Evolutionary conservation across 64 coral and sea anemone genomes (phyloP), one percentile per base, ranked within the genome.

Genomic region (Montipora foliosa): DNA sequence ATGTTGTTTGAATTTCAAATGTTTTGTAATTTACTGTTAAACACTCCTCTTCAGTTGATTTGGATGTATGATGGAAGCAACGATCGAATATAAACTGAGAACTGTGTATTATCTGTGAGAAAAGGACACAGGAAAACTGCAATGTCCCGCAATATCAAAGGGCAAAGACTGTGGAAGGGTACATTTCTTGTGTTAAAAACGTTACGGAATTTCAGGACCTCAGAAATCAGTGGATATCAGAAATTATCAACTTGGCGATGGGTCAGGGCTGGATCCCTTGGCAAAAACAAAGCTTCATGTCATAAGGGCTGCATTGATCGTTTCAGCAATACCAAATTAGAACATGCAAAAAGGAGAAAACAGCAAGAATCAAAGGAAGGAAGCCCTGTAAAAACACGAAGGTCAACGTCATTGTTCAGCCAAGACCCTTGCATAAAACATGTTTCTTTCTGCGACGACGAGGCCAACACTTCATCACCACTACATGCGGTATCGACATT

Each of bases 71-170:
- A 37, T 37, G 37, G 37, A 37, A 37, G 37, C 37, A 37, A 37
- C 37, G 24, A 24, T 24, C 24, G 37, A 37, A 37, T 37, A 48
- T 94, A 47, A 68, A 89, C 10, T 89, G 92, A 79, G 16, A 55
- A 67, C 85, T 82, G 7, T 94, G 86, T 52, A 48, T 37, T 94
- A 94, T 94, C 11, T 94, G 85, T 6, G 37, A 37, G 29, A 53
- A 75, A 37, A 48, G 59, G 19, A 74, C 77, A 15, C 29, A 11
- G 48, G 92, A 94, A 75, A 67, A 10, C 53, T 94, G 21, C 92
- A 94, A 80, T 94, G 92, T 24, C 92, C 92, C 48, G 92, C 92
- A 55, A 57, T 47, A 19, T 94, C 92, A 58, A 89, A 94, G 55
- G 52, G 92, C 37, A 94, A 89, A 46, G 92, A 94, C 74, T 67